A percentile compares a stretch with the other conserved stretches of the same genome.
Evolutionary conservation across 2,797 vertebrate species (phyloP).

Genomic region (Emydoidea blandingii): DNA sequence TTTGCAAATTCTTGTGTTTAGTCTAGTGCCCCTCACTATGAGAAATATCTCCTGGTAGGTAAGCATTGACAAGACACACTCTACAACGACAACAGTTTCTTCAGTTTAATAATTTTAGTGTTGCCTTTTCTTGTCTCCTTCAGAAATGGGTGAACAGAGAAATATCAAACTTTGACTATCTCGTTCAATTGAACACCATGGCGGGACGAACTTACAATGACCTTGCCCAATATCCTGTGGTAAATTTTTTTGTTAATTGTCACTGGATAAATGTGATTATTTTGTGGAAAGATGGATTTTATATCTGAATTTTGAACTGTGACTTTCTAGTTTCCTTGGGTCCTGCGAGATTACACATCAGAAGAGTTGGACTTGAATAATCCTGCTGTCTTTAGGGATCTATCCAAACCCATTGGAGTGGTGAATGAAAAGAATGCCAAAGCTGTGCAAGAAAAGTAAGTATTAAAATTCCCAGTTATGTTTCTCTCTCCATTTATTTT

Average conservation of each 20-base stretch:
- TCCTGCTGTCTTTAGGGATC: constrained; percentile 91
- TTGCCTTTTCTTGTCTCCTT: constrained; percentile 39
- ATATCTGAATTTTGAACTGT: constrained; percentile 45
- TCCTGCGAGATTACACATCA: constrained; percentile 94
- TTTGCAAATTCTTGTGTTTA: neutral
- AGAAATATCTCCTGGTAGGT: neutral
- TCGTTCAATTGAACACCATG: constrained; percentile 98
- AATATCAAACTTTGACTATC: constrained; percentile 98
- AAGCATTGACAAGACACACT: neutral
- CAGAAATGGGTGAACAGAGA: constrained; percentile 99
- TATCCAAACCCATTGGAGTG: constrained; percentile 95
- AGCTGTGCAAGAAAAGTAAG: constrained; percentile 92
- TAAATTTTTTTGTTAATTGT: constrained; percentile 72
- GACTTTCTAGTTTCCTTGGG: constrained; percentile 92
- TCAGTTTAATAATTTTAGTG: neutral
- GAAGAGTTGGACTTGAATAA: constrained; percentile 95
- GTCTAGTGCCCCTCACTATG: neutral
- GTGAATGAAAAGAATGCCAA: constrained; percentile 95
- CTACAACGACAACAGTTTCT: neutral
- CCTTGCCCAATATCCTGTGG: constrained; percentile 97
- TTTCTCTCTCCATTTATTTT: neutral
- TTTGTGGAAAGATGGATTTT: neutral
- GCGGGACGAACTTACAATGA: constrained; percentile 97
- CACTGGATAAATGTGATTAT: neutral
- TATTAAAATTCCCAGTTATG: constrained; percentile 27